Conservation (phyloP, 2,888 invertebrate species). For the Phalangium opilio region DNA sequence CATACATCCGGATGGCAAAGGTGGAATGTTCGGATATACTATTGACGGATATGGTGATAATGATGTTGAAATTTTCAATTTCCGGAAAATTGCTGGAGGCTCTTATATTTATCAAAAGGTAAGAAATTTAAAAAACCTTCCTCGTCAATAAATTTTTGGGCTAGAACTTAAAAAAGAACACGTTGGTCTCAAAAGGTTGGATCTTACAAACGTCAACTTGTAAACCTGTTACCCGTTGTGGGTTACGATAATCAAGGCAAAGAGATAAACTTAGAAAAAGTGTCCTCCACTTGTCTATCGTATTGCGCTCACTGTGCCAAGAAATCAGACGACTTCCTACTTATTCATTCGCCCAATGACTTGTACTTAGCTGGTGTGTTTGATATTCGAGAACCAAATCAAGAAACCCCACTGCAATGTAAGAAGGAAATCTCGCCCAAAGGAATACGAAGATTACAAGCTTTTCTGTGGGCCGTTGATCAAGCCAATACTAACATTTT, state of each 20-base stretch:
- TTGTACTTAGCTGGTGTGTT: conserved; percentile 32
- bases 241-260: conserved; percentile 9
- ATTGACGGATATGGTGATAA: conserved; percentile 30
- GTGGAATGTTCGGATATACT: conserved; percentile 30
- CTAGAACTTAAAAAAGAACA: no score
- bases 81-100: conserved; percentile 17
- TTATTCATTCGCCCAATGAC: conserved; percentile 21
- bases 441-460: conserved; percentile 29
- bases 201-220: conserved; percentile 11
- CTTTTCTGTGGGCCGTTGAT: conserved; percentile 31
- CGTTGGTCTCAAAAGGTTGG: conserved; percentile 14
- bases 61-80: conserved; percentile 31
- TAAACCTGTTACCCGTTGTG: conserved; percentile 10
- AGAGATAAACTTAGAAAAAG: conserved; percentile 12
- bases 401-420: conserved; percentile 24
- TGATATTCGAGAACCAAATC: conserved; percentile 29
- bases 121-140: not conserved
- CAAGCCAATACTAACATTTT: conserved; percentile 20
- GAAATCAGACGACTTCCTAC: conserved; percentile 15
- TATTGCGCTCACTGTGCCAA: conserved; percentile 14
- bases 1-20: conserved; percentile 24
- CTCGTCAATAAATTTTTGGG: no score
- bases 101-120: conserved; percentile 16
- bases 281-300: conserved; percentile 12
- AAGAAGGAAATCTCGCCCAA: conserved; percentile 20